Conservation (phyloP, 2,888 invertebrate species). For the Lordiphosa andalusiaca region DNA sequence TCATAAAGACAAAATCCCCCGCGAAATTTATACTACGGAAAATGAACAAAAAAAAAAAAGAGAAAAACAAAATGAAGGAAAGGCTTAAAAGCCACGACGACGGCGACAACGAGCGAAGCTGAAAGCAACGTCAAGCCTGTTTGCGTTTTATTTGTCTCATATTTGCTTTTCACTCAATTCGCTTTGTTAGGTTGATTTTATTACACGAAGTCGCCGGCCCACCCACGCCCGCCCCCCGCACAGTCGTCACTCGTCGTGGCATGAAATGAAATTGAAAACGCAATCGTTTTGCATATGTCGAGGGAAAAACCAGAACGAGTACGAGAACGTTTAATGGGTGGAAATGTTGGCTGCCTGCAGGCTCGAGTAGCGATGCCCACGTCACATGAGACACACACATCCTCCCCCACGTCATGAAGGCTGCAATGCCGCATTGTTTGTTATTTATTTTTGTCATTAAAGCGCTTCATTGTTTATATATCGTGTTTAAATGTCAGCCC, state of each 20-base stretch:
- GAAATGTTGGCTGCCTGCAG: conserved; percentile 11
- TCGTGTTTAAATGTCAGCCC: conserved; percentile 54
- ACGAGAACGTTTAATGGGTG: conserved; percentile 7
- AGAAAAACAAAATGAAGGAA: conserved; percentile 21
- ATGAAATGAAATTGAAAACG: conserved; percentile 54
- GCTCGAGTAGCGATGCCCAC: conserved; percentile 30
- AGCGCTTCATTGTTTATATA: conserved; percentile 59
- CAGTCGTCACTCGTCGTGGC: conserved; percentile 6
- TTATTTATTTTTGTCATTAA: conserved; percentile 65
- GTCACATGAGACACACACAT: conserved; percentile 25
- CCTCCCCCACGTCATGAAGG: conserved; percentile 18
- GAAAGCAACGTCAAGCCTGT: conserved; percentile 41
- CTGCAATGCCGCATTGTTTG: conserved; percentile 54
- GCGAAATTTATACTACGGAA: conserved; percentile 16
- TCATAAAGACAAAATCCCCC: conserved; percentile 50
- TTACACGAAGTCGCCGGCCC: conserved; percentile 42
- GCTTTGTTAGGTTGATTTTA: conserved; percentile 75
- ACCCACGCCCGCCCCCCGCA: not conserved
- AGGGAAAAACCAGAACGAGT: conserved; percentile 8
- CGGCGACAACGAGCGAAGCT: conserved; percentile 25
- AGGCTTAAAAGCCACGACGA: conserved; percentile 25
- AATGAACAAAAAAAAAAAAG: conserved; percentile 1
- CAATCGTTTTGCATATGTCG: conserved; percentile 49
- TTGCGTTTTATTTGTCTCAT: conserved; percentile 74
- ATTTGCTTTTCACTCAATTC: conserved; percentile 77